Conservation (phyloP, 53 echinoderm and acorn worm species). For the Pentamera pediparva region DNA sequence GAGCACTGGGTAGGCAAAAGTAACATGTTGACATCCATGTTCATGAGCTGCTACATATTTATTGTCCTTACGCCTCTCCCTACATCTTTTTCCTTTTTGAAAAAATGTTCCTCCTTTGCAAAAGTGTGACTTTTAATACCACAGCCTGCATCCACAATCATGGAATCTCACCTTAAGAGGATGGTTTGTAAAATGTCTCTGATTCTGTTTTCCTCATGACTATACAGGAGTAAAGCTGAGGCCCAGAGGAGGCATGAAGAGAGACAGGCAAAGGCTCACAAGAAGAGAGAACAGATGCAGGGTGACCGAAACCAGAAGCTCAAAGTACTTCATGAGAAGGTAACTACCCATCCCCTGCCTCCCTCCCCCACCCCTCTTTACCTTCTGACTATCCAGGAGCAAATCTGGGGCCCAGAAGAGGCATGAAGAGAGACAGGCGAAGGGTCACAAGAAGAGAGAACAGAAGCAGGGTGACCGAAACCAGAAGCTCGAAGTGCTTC, state of each 20-base stretch:
- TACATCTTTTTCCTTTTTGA: slow-evolving; percentile 92
- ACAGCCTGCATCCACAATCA: not conserved
- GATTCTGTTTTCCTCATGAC: not conserved
- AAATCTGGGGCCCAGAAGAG: not conserved
- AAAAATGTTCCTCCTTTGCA: slow-evolving; percentile 57
- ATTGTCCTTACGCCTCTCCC: no score
- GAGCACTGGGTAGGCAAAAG: no score
- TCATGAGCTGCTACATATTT: no score
- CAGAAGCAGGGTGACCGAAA: slow-evolving; percentile 60
- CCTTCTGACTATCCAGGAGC: not conserved
- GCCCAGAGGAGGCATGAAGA: slow-evolving; percentile 90
- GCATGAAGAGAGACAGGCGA: slow-evolving; percentile 66
- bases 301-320: slow-evolving; percentile 67
- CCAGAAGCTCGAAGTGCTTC: slow-evolving; percentile 60
- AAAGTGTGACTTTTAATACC: not conserved
- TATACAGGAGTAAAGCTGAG: slow-evolving; percentile 77
- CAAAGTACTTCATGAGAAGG: slow-evolving; percentile 72
- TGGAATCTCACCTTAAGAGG: no score
- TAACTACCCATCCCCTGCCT: not conserved
- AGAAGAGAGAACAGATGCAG: slow-evolving; percentile 61
- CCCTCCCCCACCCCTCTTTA: not conserved
- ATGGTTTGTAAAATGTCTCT: not conserved
- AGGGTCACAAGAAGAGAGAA: slow-evolving; percentile 72
- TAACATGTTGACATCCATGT: no score
- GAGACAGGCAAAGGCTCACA: slow-evolving; percentile 70